Percentiles rank a stretch among this genome's conserved stretches.
Evolutionary conservation across 2,888 invertebrate species (phyloP).

Genomic region (Dysmachus trigonus): DNA sequence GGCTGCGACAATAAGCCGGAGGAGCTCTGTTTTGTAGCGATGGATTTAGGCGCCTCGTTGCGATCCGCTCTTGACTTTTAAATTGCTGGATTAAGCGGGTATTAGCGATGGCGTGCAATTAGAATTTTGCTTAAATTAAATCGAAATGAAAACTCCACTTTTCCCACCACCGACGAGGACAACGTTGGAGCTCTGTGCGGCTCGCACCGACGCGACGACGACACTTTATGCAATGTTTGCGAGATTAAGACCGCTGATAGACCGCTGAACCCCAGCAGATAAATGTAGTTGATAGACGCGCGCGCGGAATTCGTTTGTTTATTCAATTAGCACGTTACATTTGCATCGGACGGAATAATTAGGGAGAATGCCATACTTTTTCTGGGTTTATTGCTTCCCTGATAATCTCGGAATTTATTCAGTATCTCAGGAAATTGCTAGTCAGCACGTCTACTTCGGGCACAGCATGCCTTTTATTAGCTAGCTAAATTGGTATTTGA

Average conservation of each 20-base stretch:
- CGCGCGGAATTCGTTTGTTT: background rate
- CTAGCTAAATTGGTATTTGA: background rate
- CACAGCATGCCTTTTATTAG: background rate
- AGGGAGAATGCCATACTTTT: background rate
- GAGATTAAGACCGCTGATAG: background rate
- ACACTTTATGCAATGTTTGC: background rate
- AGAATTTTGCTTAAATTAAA: constrained; percentile 28
- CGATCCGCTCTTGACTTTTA: constrained; percentile 28
- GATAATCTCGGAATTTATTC: background rate
- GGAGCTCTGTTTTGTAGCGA: background rate
- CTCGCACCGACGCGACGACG: background rate
- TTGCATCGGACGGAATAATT: background rate
- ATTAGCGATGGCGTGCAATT: constrained; percentile 5
- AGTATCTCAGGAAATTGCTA: background rate
- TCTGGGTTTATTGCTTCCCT: background rate
- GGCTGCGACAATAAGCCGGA: constrained; percentile 16
- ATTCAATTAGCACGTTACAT: background rate
- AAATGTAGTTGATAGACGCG: background rate
- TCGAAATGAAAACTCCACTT: background rate
- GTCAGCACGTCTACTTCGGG: background rate
- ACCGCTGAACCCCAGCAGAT: background rate
- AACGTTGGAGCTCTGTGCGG: background rate
- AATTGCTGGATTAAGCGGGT: constrained; percentile 17
- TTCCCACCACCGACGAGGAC: background rate
- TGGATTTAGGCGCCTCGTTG: constrained; percentile 8